These are phyloP conservation scores for Gryllus longicercus DNA, from an alignment of 2,888 invertebrate species.

Conservation along the genomic window DNA sequence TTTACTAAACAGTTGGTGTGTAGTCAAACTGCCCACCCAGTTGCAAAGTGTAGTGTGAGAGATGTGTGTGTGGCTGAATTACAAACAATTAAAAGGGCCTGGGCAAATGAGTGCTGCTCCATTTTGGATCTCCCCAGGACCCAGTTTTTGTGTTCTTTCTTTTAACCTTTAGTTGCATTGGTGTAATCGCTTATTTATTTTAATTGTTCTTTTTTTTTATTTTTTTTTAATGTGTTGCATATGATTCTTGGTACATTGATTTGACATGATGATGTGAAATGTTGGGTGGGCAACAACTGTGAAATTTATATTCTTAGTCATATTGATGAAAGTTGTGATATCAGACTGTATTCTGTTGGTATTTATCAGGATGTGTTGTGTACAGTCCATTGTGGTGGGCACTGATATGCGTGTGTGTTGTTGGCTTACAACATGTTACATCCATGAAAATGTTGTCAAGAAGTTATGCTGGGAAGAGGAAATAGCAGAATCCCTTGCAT, in stretches of 20 bases:
- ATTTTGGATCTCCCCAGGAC: neutral
- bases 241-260: neutral
- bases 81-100: neutral
- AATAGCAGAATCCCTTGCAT: neutral
- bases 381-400: neutral
- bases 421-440: neutral
- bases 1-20: neutral
- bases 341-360: neutral
- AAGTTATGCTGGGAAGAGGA: neutral
- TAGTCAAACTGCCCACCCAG: neutral
- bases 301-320: neutral
- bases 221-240: neutral
- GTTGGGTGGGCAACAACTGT: neutral
- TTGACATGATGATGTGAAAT: neutral
- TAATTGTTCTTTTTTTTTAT: neutral
- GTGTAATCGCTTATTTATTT: neutral
- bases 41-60: neutral
- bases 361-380: conserved; percentile 17
- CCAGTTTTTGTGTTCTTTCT: neutral
- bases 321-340: neutral
- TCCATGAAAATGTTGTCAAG: neutral
- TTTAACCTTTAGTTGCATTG: neutral
- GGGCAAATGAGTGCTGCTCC: neutral
- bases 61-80: neutral
- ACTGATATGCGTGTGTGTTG: neutral